phyloP scores from a whole-genome alignment of 2,888 invertebrate genomes.

The Diaprepes abbreviatus region DNA sequence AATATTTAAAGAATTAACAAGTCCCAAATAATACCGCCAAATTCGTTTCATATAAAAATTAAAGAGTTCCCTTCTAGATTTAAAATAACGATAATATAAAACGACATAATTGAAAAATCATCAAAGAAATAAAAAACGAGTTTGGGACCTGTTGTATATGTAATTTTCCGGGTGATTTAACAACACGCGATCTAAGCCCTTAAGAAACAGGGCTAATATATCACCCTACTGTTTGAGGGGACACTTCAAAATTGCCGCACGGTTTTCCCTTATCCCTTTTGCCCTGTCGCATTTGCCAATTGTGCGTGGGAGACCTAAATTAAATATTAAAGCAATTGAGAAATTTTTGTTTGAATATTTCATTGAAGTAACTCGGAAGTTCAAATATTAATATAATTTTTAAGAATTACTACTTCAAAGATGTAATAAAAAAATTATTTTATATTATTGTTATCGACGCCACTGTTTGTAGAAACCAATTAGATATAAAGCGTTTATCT shows the following conservation, averaged over 20 bases:
- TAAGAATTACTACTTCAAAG: too few species aligned
- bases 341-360: constrained; percentile 60
- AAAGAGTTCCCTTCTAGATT: constrained; percentile 13
- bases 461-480: background rate
- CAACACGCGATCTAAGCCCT: constrained; percentile 55
- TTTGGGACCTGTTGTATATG: constrained; percentile 52
- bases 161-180: constrained; percentile 59
- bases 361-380: too few species aligned
- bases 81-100: constrained; percentile 29
- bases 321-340: constrained; percentile 65
- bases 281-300: constrained; percentile 60
- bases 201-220: constrained; percentile 57
- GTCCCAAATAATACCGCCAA: too few species aligned
- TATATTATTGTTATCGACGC: background rate
- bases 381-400: too few species aligned
- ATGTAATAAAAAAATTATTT: background rate
- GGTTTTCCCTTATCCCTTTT: constrained; percentile 49
- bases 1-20: too few species aligned
- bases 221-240: constrained; percentile 59
- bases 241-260: constrained; percentile 62
- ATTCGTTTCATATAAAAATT: background rate
- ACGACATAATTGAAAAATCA: constrained; percentile 46
- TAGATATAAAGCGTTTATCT: background rate
- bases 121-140: constrained; percentile 45
- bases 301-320: constrained; percentile 60